These are phyloP conservation scores for Temnopleurus reevesii DNA, from an alignment of 53 echinoderm and acorn worm species.

Conservation along the genomic window DNA sequence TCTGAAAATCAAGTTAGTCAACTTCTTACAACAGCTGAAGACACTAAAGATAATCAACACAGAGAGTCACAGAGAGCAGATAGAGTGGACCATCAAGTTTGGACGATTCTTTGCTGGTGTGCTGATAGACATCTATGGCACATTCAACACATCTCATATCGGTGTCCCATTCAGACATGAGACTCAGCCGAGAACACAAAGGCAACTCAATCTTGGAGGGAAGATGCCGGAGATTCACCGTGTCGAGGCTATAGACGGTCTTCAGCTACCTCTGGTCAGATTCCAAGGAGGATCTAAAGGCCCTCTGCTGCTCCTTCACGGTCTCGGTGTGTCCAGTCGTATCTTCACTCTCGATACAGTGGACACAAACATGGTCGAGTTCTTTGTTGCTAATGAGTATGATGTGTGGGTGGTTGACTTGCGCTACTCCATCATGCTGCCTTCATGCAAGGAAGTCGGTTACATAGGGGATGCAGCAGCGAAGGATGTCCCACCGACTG, in stretches of 20 bases:
- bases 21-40: constrained; percentile 68
- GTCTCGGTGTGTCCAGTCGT: constrained; percentile 61
- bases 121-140: constrained; percentile 70
- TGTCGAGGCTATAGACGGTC: constrained; percentile 56
- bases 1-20: constrained; percentile 57
- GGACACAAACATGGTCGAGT: constrained; percentile 75
- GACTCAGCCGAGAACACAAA: constrained; percentile 49
- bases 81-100: constrained; percentile 72
- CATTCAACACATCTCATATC: constrained; percentile 36
- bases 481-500: constrained; percentile 58
- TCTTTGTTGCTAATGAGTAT: constrained; percentile 55
- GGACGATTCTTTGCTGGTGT: constrained; percentile 72
- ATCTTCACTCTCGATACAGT: constrained; percentile 71
- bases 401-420: constrained; percentile 75
- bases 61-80: constrained; percentile 21
- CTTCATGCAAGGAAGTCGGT: constrained; percentile 40
- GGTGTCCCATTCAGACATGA: constrained; percentile 26
- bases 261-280: constrained; percentile 48
- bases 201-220: constrained; percentile 57
- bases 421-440: constrained; percentile 64
- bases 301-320: constrained; percentile 69
- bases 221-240: constrained; percentile 58
- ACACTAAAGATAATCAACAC: constrained; percentile 63
- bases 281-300: constrained; percentile 71
- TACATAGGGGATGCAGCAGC: constrained; percentile 62